Conservation (phyloP, 1,140 invertebrate species). For the Aphelenchoides fujianensis region DNA sequence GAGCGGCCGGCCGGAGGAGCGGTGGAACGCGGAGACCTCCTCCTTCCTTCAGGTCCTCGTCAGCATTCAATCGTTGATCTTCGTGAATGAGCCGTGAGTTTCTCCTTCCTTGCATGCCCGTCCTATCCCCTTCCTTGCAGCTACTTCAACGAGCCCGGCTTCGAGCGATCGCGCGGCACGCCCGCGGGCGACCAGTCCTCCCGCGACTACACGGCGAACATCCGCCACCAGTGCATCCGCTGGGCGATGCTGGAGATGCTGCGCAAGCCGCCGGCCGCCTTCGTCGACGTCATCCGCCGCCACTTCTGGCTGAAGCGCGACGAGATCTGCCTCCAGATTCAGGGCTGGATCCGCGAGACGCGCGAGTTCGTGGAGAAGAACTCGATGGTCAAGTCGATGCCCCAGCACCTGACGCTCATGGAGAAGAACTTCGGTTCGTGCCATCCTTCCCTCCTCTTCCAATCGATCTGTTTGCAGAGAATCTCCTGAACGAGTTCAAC, state of each 20-base stretch:
- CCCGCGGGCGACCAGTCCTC: slow-evolving; percentile 68
- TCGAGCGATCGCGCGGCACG: slow-evolving; percentile 83
- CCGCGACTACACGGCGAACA: slow-evolving; percentile 88
- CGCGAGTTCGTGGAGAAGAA: slow-evolving; percentile 19
- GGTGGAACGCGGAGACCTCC: slow-evolving; percentile 92
- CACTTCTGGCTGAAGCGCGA: slow-evolving; percentile 90
- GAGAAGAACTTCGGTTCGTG: slow-evolving; percentile 8
- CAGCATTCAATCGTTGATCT: slow-evolving; percentile 87
- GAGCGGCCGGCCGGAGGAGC: slow-evolving; percentile 90
- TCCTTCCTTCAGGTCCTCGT: slow-evolving; percentile 92
- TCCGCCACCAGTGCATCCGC: slow-evolving; percentile 84
- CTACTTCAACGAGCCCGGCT: slow-evolving; percentile 88
- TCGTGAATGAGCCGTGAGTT: slow-evolving; percentile 83
- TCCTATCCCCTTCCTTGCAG: not conserved
- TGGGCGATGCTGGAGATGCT: slow-evolving; percentile 95
- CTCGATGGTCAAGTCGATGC: not conserved
- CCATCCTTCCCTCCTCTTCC: not conserved
- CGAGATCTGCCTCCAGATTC: slow-evolving; percentile 81
- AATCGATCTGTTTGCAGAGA: not conserved
- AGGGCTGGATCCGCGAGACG: slow-evolving; percentile 79
- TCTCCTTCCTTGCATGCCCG: not conserved
- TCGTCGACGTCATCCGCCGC: slow-evolving; percentile 84
- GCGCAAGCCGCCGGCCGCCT: slow-evolving; percentile 82
- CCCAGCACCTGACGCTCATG: not conserved
- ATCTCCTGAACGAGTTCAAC: not conserved